These are phyloP conservation scores for Platycnemis pennipes DNA, from an alignment of 2,888 invertebrate genomes.

Conservation along the genomic window DNA sequence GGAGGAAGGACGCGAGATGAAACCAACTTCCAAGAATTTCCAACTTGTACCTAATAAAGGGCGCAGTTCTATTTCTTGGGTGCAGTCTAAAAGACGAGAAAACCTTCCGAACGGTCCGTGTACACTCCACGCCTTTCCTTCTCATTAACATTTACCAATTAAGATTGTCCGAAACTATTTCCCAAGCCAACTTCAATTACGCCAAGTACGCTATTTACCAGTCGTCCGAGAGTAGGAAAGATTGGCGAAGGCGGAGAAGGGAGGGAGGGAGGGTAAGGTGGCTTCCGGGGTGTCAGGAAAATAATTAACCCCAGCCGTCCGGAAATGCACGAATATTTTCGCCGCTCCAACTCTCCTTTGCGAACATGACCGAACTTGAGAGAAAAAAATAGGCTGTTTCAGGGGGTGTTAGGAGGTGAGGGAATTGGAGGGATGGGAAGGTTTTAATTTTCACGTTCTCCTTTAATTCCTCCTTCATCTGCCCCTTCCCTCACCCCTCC, in stretches of 20 bases:
- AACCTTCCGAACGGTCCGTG: not conserved
- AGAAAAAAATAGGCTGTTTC: not conserved
- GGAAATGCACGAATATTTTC: not conserved
- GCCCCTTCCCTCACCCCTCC: no score
- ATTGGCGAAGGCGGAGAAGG: not conserved
- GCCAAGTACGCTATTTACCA: not conserved
- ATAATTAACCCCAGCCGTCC: not conserved
- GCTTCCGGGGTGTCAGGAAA: not conserved
- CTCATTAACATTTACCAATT: slow-evolving; percentile 1
- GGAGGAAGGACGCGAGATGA: not conserved
- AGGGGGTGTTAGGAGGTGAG: no score
- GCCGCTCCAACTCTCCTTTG: not conserved
- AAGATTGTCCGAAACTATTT: not conserved
- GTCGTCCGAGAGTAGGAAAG: not conserved
- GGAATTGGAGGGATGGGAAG: not conserved
- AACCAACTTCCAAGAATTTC: not conserved
- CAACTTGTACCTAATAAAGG: not conserved
- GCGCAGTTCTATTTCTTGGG: not conserved
- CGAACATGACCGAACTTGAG: not conserved
- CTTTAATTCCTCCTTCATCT: not conserved
- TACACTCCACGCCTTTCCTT: not conserved
- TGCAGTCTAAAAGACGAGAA: not conserved
- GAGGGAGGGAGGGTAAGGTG: not conserved
- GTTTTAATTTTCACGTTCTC: not conserved
- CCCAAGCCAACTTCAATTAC: not conserved